Evolutionary conservation across 2,888 invertebrate species (phyloP).

Genomic region (Omphaloscelis lunosa): DNA sequence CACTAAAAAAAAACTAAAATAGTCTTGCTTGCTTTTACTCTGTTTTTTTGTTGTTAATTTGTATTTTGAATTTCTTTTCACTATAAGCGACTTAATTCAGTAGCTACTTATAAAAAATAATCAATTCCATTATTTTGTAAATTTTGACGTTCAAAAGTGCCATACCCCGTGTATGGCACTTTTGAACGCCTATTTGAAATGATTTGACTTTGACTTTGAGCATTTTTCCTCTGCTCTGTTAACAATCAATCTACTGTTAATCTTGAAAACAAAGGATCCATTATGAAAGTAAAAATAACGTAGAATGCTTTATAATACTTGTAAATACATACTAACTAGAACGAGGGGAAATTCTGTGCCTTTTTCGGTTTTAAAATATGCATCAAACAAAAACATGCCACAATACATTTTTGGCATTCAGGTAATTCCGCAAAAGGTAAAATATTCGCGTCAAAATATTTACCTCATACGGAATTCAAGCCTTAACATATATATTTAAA

Average conservation of each 20-base stretch:
- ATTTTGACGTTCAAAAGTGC: no score
- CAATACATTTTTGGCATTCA: conserved; percentile 43
- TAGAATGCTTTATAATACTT: conserved; percentile 29
- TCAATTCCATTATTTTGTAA: no score
- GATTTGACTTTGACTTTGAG: no score
- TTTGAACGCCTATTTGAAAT: no score
- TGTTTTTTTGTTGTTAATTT: neutral
- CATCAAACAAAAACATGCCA: conserved; percentile 29
- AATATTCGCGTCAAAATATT: conserved; percentile 56
- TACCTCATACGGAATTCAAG: conserved; percentile 53
- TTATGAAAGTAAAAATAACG: conserved; percentile 13
- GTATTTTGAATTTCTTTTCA: neutral
- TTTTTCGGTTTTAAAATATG: conserved; percentile 19
- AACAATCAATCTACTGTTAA: conserved; percentile 28
- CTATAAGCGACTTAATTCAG: neutral
- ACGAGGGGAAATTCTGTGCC: conserved; percentile 13
- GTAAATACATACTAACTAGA: conserved; percentile 24
- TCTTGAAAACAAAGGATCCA: conserved; percentile 23
- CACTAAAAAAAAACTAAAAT: no score
- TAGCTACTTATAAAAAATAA: no score
- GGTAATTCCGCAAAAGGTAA: conserved; percentile 37
- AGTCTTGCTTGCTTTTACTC: no score
- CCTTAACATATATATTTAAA: conserved; percentile 74
- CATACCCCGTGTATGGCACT: no score
- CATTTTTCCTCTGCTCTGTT: neutral